Base-by-base conservation (phyloP, 2,113 vertebrate species). In the Psilopsiagon aymara region DNA sequence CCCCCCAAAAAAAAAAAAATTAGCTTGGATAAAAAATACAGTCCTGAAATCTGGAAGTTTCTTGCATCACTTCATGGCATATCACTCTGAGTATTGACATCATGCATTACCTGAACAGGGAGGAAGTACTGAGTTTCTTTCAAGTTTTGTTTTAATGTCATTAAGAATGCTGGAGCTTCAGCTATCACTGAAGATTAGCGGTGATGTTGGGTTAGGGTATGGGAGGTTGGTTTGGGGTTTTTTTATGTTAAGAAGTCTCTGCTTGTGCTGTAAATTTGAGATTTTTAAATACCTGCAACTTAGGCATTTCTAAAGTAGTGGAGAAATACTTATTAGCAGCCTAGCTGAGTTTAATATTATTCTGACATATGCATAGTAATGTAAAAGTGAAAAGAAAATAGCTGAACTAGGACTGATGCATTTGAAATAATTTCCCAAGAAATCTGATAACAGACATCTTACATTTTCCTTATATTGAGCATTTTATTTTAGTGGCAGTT, bases 211-310 rank as follows among this genome's bases (percentile, higher is more conserved):
- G 62, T 51, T 57, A 13, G 5, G n/a, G 46, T 71, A 73, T 11
- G 44, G n/a, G 52, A 83, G 5, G 7, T 4, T n/a, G 17, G 11
- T 10, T 0, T 1, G 10, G 49, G 18, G 12, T 59, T 33, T 57
- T 52, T 66, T 57, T 23, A n/a, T n/a, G 9, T 67, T 80, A 74
- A 75, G 39, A 9, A 37, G 37, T 59, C 21, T 80, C 51, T 86
- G 24, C 49, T 79, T 80, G 25, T 53, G 46, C 17, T 59, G 8
- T 27, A 60, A 59, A 23, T 33, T 83, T 77, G 46, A 67, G 47
- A 75, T 75, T 88, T 88, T 78, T 79, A 77, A 80, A 76, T 81
- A 51, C 15, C 25, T 88, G n/a, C 27, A 83, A 63, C 70, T 88
- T 83, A 71, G 77, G 18, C 29, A 78, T 75, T 81, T 92, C 51